Base-by-base conservation (phyloP, 64 coral and sea anemone genomes). In the Platygyra sinensis region DNA sequence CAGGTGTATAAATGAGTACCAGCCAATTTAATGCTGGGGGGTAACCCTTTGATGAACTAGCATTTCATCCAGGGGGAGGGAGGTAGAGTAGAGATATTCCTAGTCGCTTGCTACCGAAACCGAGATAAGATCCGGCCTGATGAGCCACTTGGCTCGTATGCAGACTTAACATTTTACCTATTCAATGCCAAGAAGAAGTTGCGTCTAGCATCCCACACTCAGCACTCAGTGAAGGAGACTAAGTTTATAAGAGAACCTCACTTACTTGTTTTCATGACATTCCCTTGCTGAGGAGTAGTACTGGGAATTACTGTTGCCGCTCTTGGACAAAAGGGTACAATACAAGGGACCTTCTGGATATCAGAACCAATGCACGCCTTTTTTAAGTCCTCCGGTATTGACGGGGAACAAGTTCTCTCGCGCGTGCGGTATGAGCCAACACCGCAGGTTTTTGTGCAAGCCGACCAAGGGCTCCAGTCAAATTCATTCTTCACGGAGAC, bases 391-490 rank as follows among this genome's bases (percentile, higher is more conserved):
- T 76, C 74, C 19, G 33, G 31, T 22, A 77, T 38, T 11, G 74
- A 77, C 8, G 52, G 20, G 7, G 74, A 77, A 50, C 74, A 77
- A 7, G 74, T 77, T 50, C 39, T 77, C 74, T 77, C 74, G 74
- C 74, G 74, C 22, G 36, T 77, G 36, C 74, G 74, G 74, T 77
- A 77, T 9, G 74, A 77, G 18, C 74, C 74, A 77, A 24, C 19
- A 42, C 74, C 74, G 39, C 74, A 77, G 8, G 74, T 77, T 22
- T 49, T 77, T 8, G 74, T 46, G 19, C 74, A 77, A 22, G 24
- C 78, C 0, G 76, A 80, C 88, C 88, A 90, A 0, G 63, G 76
- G 20, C 76, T 62, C 88, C 88, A 90, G 19, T 77, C 74, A 50
- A 77, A 77, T 50, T 77, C 74, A 77, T 77, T 77, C 22, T 50